Base-by-base conservation (phyloP, 2,888 invertebrate genomes). In the Eristalinus sepulchralis region DNA sequence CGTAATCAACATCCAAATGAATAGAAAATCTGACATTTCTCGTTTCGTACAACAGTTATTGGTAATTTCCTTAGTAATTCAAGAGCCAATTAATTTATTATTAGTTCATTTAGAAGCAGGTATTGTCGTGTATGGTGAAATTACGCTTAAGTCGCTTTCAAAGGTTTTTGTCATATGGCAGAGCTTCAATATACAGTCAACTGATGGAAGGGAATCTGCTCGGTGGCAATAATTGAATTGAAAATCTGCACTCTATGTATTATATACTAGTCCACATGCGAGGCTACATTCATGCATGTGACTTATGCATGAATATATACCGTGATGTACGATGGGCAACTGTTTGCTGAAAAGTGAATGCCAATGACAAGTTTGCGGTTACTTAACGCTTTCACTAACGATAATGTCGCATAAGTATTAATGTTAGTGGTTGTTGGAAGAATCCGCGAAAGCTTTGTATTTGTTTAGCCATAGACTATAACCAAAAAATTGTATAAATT, bases 71-170 rank as follows among this genome's bases (percentile, higher is more conserved):
- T 71, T 47, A 60, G 36, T 57, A 59, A 66, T 72, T 78, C 47
- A 66, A 53, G 47, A 72, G 71, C 17, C 79, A 79, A 72, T 72
- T 72, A 66, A 66, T 60, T 71, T 79, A 66, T 60, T 72, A 66
- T 66, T 67, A 79, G 60, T 27, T 34, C 60, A 71, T 39, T 22
- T 39, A 79, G 53, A 47, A 47, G 11, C 39, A 59, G 57, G 53
- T 60, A 66, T 17, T 66, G 66, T 62, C 64, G 34, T 63, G 59
- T 57, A 73, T 60, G 55, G 36, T 39, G 13, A 60, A 57, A 64
- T 53, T 77, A 20, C 11, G 47, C 22, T 22, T 60, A 68, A 60
- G 53, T 77, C 31, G 64, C 57, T 66, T 59, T 39, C 57, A 59
- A 66, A 75, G 57, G 59, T 47, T 60, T 62, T 73, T 73, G 55